Conservation (phyloP, 1,140 invertebrate genomes). For the Augochlora pura region DNA sequence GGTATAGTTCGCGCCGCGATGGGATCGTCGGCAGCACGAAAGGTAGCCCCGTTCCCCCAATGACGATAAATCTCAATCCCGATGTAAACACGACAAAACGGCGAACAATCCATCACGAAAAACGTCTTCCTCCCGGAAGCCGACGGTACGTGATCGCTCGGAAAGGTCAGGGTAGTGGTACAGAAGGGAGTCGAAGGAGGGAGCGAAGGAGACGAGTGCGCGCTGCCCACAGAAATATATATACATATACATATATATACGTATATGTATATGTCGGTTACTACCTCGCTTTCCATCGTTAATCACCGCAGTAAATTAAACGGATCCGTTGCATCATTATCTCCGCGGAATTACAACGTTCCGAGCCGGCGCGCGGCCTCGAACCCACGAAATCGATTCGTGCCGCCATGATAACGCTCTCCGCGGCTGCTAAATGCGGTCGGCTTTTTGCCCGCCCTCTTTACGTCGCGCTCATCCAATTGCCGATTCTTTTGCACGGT, state of each 20-base stretch:
- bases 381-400: conserved; percentile 27
- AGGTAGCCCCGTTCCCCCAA: too few species aligned
- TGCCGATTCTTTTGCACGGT: not conserved
- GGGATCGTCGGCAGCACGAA: too few species aligned
- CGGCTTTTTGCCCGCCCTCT: not conserved
- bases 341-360: conserved; percentile 47
- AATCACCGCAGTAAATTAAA: conserved; percentile 63
- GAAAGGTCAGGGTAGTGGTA: conserved; percentile 41
- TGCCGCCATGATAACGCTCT: not conserved
- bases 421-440: not conserved
- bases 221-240: conserved; percentile 55
- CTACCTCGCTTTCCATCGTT: conserved; percentile 62
- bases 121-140: conserved; percentile 60
- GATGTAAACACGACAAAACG: conserved; percentile 32
- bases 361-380: conserved; percentile 5
- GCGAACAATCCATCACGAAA: conserved; percentile 56
- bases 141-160: conserved; percentile 43
- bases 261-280: too few species aligned
- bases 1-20: too few species aligned
- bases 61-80: conserved; percentile 38
- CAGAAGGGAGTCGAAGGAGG: not conserved
- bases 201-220: conserved; percentile 18
- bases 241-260: conserved; percentile 11
- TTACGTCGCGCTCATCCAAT: not conserved
- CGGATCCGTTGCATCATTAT: conserved; percentile 57